Conservation (phyloP, 2,888 invertebrate genomes). For the Seira sanloemensis region DNA sequence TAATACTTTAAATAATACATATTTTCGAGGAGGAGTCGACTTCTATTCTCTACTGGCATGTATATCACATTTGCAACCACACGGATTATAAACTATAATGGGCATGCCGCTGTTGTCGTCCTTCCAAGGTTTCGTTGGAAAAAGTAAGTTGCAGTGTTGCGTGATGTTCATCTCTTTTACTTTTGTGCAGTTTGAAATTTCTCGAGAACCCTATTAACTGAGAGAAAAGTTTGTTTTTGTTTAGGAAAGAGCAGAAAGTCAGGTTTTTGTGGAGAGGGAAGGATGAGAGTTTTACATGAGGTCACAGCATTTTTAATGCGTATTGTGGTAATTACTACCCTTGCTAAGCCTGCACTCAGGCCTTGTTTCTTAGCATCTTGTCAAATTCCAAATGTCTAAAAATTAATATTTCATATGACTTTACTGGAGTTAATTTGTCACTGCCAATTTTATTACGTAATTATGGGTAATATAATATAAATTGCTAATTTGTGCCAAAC, state of each 20-base stretch:
- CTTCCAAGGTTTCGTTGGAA: not conserved
- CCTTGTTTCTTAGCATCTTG: not conserved
- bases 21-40: too few relatives aligned
- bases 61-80: constrained; percentile 42
- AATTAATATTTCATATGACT: not conserved
- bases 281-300: not conserved
- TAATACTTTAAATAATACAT: too few relatives aligned
- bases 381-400: not conserved
- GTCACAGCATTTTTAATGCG: not conserved
- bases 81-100: constrained; percentile 18
- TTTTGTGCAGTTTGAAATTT: constrained; percentile 14
- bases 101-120: not conserved
- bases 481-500: too few relatives aligned
- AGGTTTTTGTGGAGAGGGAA: too few relatives aligned
- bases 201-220: constrained; percentile 47
- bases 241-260: constrained; percentile 24
- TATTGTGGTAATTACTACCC: not conserved
- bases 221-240: constrained; percentile 40
- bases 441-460: too few relatives aligned
- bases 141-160: too few relatives aligned
- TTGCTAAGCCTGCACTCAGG: too few relatives aligned
- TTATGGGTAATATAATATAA: too few relatives aligned
- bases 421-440: too few relatives aligned
- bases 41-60: too few relatives aligned
- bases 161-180: constrained; percentile 31